A percentile compares a stretch with the other conserved stretches of the same genome.
Evolutionary conservation across 1,140 invertebrate species (phyloP).

Genomic region (Anagrus nilaparvatae): DNA sequence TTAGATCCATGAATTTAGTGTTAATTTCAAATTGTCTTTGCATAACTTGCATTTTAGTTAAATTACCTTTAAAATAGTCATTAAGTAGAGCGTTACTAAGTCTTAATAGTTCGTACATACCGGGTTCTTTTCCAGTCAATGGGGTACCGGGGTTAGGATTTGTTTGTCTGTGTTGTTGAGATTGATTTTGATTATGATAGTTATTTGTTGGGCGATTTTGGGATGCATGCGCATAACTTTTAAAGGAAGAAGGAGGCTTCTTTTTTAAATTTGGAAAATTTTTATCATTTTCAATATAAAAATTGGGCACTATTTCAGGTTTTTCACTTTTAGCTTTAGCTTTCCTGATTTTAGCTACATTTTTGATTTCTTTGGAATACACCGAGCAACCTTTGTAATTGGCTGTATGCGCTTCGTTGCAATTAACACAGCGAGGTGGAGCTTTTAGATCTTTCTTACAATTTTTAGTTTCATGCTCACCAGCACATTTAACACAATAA

Average conservation of each 20-base stretch:
- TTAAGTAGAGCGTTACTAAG: no score
- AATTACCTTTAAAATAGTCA: neutral
- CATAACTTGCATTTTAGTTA: neutral
- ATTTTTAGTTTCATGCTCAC: neutral
- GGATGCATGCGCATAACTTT: no score
- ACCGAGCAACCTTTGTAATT: neutral
- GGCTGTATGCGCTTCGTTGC: neutral
- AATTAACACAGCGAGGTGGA: no score
- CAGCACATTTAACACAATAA: constrained; percentile 1
- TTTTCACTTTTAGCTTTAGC: neutral
- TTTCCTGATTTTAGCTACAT: no score
- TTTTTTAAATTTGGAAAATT: neutral
- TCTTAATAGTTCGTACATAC: no score
- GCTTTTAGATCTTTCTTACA: neutral
- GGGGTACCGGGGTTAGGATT: no score
- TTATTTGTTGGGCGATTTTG: no score
- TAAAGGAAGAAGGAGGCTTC: no score
- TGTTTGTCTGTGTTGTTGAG: neutral
- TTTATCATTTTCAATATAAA: neutral
- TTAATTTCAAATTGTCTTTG: neutral
- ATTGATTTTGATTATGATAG: no score
- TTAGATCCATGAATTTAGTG: neutral
- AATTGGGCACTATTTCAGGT: neutral
- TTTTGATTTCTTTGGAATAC: no score
- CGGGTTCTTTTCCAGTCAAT: no score